A percentile compares a stretch with the other conserved stretches of the same genome.
phyloP scores from a whole-genome alignment of 2,888 invertebrate genomes.

The Blera fallax region DNA sequence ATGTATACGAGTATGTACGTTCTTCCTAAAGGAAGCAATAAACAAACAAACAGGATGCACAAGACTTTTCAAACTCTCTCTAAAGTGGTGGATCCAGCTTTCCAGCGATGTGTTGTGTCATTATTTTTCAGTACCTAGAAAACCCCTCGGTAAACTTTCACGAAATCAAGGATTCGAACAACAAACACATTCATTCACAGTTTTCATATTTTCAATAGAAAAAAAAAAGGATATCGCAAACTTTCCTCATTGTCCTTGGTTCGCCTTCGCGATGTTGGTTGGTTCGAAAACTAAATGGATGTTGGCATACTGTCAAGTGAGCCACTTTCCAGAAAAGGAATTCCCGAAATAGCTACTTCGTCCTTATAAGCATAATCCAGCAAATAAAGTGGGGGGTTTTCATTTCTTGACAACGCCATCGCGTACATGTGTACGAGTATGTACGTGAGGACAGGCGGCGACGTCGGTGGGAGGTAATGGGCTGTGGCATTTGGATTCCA shows the following conservation, averaged over 20 bases:
- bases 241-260: constrained; percentile 4
- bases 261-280: not conserved
- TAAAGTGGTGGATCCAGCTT: constrained; percentile 2
- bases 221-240: not conserved
- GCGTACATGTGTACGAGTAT: not conserved
- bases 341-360: constrained; percentile 19
- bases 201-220: not conserved
- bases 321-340: not conserved
- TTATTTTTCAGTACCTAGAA: constrained; percentile 8
- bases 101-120: constrained; percentile 8
- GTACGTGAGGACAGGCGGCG: no score
- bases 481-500: constrained; percentile 11
- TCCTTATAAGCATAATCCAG: constrained; percentile 25
- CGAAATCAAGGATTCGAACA: constrained; percentile 19
- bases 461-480: not conserved
- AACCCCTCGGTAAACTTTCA: constrained; percentile 37
- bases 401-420: constrained; percentile 33
- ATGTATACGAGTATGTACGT: no score
- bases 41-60: constrained; percentile 25
- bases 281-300: constrained; percentile 51
- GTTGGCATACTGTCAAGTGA: constrained; percentile 61
- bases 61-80: constrained; percentile 29
- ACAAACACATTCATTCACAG: constrained; percentile 23
- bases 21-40: constrained; percentile 7
- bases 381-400: constrained; percentile 55